These are phyloP conservation scores for Patella caerulea DNA, from an alignment of 2,888 invertebrate genomes.

Conservation along the genomic window DNA sequence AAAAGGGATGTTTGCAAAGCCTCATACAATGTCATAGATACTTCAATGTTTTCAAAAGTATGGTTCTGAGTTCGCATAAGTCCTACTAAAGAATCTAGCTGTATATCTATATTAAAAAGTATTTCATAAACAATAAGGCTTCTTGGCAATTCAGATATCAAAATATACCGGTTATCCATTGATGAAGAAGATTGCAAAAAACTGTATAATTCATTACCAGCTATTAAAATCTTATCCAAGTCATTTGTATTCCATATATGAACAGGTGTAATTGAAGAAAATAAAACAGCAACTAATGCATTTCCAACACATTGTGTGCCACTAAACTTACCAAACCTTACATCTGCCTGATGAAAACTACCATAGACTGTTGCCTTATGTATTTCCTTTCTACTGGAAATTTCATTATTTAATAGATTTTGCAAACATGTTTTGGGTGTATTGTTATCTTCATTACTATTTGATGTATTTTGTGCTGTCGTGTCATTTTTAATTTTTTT, in stretches of 20 bases:
- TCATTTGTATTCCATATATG: neutral
- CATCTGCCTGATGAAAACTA: constrained; percentile 1
- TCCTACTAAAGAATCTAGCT: neutral
- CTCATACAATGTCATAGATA: neutral
- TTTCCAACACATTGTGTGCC: neutral
- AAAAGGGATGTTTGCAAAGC: neutral
- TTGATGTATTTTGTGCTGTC: too few relatives aligned
- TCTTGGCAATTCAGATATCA: neutral
- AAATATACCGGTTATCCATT: neutral
- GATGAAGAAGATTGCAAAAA: neutral
- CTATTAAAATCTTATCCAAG: neutral
- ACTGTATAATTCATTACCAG: neutral
- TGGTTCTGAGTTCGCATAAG: too few relatives aligned
- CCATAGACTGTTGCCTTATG: too few relatives aligned
- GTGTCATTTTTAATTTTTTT: too few relatives aligned
- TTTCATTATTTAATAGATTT: too few relatives aligned
- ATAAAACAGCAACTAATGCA: neutral
- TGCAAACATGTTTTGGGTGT: too few relatives aligned
- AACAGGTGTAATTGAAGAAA: neutral
- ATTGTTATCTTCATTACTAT: too few relatives aligned
- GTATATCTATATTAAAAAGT: neutral
- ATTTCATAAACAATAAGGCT: neutral
- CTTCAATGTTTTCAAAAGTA: neutral
- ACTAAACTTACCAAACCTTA: neutral
- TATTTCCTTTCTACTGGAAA: too few relatives aligned